Conservation (phyloP, 2,888 invertebrate species). For the Punctoribates punctum region DNA sequence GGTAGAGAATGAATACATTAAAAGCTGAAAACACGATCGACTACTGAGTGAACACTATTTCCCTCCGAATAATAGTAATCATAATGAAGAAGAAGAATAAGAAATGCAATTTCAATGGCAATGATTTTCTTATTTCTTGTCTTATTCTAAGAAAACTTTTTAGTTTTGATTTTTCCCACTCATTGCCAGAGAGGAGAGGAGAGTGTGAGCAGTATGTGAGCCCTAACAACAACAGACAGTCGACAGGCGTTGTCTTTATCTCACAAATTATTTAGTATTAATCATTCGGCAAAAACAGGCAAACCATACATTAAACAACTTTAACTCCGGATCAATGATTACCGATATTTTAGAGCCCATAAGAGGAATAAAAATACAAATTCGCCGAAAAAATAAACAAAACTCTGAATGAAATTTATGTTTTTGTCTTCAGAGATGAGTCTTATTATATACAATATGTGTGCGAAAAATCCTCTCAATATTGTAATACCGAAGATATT, state of each 20-base stretch:
- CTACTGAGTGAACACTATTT: slow-evolving; percentile 22
- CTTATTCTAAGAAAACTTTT: not conserved
- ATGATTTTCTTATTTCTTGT: not conserved
- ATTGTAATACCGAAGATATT: no score
- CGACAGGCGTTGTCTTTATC: slow-evolving; percentile 16
- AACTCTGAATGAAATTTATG: no score
- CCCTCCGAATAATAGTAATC: no score
- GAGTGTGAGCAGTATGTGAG: not conserved
- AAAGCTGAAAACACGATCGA: slow-evolving; percentile 5
- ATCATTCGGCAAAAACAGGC: not conserved
- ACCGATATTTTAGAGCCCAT: not conserved
- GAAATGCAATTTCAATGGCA: not conserved
- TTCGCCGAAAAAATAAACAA: no score
- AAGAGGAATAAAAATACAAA: not conserved
- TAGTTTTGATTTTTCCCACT: not conserved
- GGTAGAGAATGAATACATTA: slow-evolving; percentile 10
- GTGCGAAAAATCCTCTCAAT: no score
- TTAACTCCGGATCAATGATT: slow-evolving; percentile 22
- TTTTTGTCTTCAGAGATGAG: no score
- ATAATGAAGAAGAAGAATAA: no score
- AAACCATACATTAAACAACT: slow-evolving; percentile 9
- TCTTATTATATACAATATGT: no score
- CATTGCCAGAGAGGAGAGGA: no score
- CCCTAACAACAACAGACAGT: not conserved
- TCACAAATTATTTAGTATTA: not conserved